These are phyloP conservation scores for Brachionus calyciflorus DNA, from an alignment of 1,140 invertebrate species.

Conservation along the genomic window DNA sequence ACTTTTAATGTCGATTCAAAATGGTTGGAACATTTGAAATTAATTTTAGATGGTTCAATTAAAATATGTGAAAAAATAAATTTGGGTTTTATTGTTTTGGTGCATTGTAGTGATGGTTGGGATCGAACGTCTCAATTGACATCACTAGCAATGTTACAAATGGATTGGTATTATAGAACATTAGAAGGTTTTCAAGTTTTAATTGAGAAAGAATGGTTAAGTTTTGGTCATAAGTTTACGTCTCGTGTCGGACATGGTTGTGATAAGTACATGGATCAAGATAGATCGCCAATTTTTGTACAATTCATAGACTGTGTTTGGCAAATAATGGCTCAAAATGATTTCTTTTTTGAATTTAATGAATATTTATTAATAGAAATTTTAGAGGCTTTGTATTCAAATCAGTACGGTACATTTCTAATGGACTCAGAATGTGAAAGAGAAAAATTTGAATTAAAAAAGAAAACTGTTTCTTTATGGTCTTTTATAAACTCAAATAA, in stretches of 20 bases:
- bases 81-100: slow-evolving; percentile 75
- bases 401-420: slow-evolving; percentile 95
- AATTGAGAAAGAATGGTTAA: slow-evolving; percentile 89
- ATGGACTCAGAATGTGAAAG: slow-evolving; percentile 71
- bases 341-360: slow-evolving; percentile 83
- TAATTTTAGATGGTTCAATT: not conserved
- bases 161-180: slow-evolving; percentile 89
- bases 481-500: slow-evolving; percentile 82
- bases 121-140: slow-evolving; percentile 91
- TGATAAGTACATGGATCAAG: slow-evolving; percentile 32
- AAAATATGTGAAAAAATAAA: not conserved
- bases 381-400: slow-evolving; percentile 93
- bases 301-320: slow-evolving; percentile 96
- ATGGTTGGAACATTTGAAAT: slow-evolving; percentile 71
- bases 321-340: slow-evolving; percentile 75
- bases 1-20: slow-evolving; percentile 81
- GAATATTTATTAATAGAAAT: slow-evolving; percentile 91
- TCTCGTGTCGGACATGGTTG: slow-evolving; percentile 55
- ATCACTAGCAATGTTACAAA: slow-evolving; percentile 79
- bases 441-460: slow-evolving; percentile 70
- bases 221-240: slow-evolving; percentile 90
- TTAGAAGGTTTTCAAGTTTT: slow-evolving; percentile 86
- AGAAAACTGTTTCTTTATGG: slow-evolving; percentile 89
- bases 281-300: slow-evolving; percentile 86
- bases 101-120: slow-evolving; percentile 96